A percentile compares a stretch with the other conserved stretches of the same genome.
Conservation (phyloP, 2,797 vertebrate species). For the Gallinago nigripennis region DNA sequence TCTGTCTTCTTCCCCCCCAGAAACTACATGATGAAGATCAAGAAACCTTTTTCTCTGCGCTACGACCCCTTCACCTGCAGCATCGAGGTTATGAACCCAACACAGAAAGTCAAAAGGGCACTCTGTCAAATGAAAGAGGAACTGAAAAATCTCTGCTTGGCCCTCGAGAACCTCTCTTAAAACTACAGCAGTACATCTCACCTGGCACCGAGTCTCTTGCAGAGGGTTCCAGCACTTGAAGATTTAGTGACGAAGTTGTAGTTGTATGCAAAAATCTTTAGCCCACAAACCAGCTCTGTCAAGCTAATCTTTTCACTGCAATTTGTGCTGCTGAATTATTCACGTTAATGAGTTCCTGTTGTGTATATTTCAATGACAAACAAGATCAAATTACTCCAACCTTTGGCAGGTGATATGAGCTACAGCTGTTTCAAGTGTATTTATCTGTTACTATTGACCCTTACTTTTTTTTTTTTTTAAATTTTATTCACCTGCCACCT, state of each 20-base stretch:
- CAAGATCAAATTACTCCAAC: background rate
- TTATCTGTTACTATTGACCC: background rate
- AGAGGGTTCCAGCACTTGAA: background rate
- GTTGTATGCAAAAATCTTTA: background rate
- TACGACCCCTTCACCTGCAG: conserved; percentile 83
- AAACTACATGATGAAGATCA: conserved; percentile 79
- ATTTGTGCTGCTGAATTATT: background rate
- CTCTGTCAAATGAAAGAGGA: conserved; percentile 79
- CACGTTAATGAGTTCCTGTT: background rate
- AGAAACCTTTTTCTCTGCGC: conserved; percentile 79
- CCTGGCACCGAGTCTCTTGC: background rate
- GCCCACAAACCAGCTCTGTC: background rate
- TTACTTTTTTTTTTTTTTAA: background rate
- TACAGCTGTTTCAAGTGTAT: background rate
- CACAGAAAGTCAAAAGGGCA: conserved; percentile 78
- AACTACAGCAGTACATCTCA: background rate
- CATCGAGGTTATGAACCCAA: conserved; percentile 79
- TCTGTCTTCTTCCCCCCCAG: conserved; percentile 62
- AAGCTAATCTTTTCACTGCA: background rate
- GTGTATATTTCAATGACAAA: background rate
- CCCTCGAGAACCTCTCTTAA: conserved; percentile 79
- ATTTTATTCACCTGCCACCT: background rate
- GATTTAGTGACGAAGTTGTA: background rate
- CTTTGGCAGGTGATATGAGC: background rate
- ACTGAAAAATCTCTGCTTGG: conserved; percentile 78